Conservation (phyloP, 2,113 vertebrate species). For the Ptyas mucosa region DNA sequence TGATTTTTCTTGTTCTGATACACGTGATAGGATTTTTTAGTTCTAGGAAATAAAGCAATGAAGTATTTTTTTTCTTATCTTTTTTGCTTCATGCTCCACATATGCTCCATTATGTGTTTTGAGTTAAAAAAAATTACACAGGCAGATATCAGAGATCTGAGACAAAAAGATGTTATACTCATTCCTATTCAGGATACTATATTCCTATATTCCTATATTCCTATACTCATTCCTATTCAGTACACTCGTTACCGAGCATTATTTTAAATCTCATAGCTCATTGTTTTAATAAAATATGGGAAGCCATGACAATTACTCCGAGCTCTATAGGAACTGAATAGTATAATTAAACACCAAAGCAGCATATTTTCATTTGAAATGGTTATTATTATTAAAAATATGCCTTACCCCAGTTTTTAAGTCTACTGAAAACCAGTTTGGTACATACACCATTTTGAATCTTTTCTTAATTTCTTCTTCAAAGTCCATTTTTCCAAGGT, state of each 20-base stretch:
- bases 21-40: neutral
- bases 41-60: neutral
- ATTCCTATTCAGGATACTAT: too few relatives aligned
- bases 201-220: too few relatives aligned
- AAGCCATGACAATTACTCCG: neutral
- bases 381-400: neutral
- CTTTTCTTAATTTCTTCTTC: conserved; percentile 98
- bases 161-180: neutral
- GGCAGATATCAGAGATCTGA: neutral
- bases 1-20: neutral
- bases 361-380: neutral
- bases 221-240: neutral
- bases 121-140: neutral
- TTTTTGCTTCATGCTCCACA: neutral
- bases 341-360: neutral
- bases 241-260: neutral
- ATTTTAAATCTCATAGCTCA: neutral
- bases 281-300: neutral
- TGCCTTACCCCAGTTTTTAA: conserved; percentile 95
- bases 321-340: neutral
- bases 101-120: neutral
- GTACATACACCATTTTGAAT: conserved; percentile 99
- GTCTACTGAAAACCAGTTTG: conserved; percentile 99
- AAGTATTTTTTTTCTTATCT: neutral
- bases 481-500: conserved; percentile 96